Base-by-base conservation (phyloP, 1,140 invertebrate species). In the Monomorium pharaonis region DNA sequence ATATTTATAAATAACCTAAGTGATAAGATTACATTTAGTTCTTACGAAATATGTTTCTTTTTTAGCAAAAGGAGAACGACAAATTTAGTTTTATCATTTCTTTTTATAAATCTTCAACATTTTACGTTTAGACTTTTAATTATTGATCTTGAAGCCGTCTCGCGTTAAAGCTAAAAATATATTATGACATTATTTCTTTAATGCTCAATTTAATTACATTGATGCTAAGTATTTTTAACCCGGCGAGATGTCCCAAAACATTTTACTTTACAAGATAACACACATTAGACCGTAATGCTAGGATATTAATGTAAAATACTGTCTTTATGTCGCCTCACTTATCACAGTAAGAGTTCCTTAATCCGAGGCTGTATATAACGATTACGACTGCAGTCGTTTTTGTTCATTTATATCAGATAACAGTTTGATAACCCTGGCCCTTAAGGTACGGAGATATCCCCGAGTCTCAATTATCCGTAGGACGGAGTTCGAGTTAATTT, bases 401-500 rank as follows among this genome's bases (percentile, higher is more conserved):
- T 21, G 12, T 56, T 30, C 6, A 44, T 56, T 70, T 42, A 16
- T 69, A 51, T 37, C n/a, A 3, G 30, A 44, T 33, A 33, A 30
- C 9, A 18, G 2, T 37, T 16, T 70, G 10, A 56, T n/a, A 56
- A 70, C 14, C 16, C 24, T 37, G 12, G 0, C 4, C 7, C 7
- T 44, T 30, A 12, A 56, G 33, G 47, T 27, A 47, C 16, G 14
- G 14, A 33, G 14, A 56, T 49, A 72, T 14, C 37, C 10, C 16
- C 24, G 18, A 51, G 18, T 3, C 3, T 4, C 24, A 60, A 72
- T 74, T 33, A 83, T 72, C 24, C 10, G n/a, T 27, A 67, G n/a
- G 16, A 70, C 33, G 10, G 24, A 42, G 49, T 30, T 70, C 18
- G 49, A 44, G 24, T 70, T 81, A 70, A 72, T 81, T 54, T 56